phyloP scores from a whole-genome alignment of 2,797 vertebrate genomes.

The Dipus sagitta region DNA sequence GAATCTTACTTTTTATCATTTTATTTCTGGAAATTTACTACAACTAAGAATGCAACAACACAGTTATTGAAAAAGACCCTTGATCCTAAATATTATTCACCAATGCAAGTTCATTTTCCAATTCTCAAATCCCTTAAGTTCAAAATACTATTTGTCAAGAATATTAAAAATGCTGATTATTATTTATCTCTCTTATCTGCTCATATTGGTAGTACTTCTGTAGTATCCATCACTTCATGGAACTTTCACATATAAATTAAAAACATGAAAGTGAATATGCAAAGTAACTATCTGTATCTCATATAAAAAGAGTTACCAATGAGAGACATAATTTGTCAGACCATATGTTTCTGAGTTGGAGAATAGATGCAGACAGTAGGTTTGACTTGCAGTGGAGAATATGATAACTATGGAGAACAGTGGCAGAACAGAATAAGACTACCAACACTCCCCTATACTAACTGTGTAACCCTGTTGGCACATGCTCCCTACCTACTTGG shows the following conservation, averaged over 20 bases:
- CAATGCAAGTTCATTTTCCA: background rate
- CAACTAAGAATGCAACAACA: background rate
- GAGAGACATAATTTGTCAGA: background rate
- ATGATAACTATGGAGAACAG: background rate
- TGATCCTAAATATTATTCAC: background rate
- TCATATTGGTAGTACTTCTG: background rate
- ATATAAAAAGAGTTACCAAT: background rate
- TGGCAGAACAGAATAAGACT: background rate
- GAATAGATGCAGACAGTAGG: background rate
- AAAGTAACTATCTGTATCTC: background rate
- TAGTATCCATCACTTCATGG: background rate
- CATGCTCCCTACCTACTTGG: background rate
- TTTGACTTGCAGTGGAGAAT: background rate
- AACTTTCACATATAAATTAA: background rate
- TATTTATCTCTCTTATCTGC: background rate
- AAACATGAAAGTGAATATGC: background rate
- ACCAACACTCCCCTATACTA: background rate
- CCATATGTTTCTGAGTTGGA: background rate
- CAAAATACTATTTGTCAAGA: background rate
- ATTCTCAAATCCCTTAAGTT: conserved; percentile 27
- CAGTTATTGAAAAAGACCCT: background rate
- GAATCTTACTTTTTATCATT: background rate
- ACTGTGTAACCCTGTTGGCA: background rate
- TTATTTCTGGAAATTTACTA: background rate
- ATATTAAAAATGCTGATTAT: background rate